phyloP scores from a whole-genome alignment of 2,113 vertebrate genomes.

The Protomyctophum bolini region DNA sequence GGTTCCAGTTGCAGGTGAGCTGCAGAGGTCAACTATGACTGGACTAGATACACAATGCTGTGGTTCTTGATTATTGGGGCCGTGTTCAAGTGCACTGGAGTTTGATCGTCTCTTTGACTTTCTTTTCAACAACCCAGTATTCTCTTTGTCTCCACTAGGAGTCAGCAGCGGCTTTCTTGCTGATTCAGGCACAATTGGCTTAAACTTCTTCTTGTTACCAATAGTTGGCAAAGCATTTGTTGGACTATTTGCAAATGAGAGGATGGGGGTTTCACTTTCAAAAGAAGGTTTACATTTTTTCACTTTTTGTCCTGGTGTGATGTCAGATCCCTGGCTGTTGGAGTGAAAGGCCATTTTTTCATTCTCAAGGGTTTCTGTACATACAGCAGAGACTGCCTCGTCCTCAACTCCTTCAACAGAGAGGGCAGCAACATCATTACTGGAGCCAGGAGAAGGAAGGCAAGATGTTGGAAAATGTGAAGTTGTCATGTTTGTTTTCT shows the following conservation, averaged over 20 bases:
- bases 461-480: constrained; percentile 8
- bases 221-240: neutral
- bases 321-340: constrained; percentile 29
- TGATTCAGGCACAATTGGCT: constrained; percentile 3
- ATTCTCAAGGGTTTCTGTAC: constrained; percentile 14
- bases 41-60: neutral
- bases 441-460: constrained; percentile 11
- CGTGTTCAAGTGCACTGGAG: constrained; percentile 22
- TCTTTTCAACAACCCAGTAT: constrained; percentile 16
- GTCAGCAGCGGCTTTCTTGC: constrained; percentile 13
- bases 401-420: constrained; percentile 13
- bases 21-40: constrained; percentile 6
- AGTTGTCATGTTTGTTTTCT: constrained; percentile 9
- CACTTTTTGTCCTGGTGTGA: constrained; percentile 43
- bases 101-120: constrained; percentile 4
- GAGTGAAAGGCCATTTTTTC: constrained; percentile 8
- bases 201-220: constrained; percentile 16
- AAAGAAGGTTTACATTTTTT: constrained; percentile 29
- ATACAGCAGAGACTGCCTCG: neutral
- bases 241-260: constrained; percentile 33
- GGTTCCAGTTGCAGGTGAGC: constrained; percentile 10
- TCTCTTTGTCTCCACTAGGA: constrained; percentile 8
- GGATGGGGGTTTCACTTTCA: constrained; percentile 36
- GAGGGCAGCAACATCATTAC: constrained; percentile 4
- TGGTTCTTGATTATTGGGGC: constrained; percentile 15